phyloP scores from a whole-genome alignment of 2,888 invertebrate genomes.

The Acanthosoma haemorrhoidale region DNA sequence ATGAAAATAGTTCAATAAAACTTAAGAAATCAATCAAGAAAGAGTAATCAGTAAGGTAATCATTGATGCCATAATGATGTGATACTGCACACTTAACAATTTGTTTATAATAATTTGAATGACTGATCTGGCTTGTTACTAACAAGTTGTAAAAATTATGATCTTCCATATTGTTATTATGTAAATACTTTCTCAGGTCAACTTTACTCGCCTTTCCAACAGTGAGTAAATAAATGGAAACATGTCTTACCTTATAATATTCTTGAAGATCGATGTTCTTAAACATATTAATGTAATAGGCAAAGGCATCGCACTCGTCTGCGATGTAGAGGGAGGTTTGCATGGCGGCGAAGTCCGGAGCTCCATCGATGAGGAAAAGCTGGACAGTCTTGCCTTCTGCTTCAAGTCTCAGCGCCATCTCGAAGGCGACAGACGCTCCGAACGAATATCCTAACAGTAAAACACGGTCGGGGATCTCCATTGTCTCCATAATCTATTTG shows the following conservation, averaged over 20 bases:
- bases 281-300: slow-evolving; percentile 77
- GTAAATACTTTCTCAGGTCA: no score
- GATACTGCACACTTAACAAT: no score
- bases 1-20: no score
- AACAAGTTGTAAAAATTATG: no score
- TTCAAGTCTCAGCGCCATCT: slow-evolving; percentile 85
- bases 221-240: no score
- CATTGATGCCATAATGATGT: no score
- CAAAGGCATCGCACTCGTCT: slow-evolving; percentile 56
- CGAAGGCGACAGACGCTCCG: slow-evolving; percentile 90
- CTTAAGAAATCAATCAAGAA: no score
- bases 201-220: no score
- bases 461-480: slow-evolving; percentile 80
- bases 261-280: slow-evolving; percentile 54
- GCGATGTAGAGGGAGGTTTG: slow-evolving; percentile 65
- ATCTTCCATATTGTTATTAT: no score
- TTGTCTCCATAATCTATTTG: slow-evolving; percentile 64
- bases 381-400: slow-evolving; percentile 45
- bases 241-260: slow-evolving; percentile 61
- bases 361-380: slow-evolving; percentile 83
- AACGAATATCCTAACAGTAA: slow-evolving; percentile 90
- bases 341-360: slow-evolving; percentile 71
- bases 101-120: no score
- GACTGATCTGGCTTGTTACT: no score
- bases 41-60: no score